Percentiles rank a stretch among this genome's conserved stretches.
Conservation (phyloP, 2,797 vertebrate genomes). For the Coregonus sp. region DNA sequence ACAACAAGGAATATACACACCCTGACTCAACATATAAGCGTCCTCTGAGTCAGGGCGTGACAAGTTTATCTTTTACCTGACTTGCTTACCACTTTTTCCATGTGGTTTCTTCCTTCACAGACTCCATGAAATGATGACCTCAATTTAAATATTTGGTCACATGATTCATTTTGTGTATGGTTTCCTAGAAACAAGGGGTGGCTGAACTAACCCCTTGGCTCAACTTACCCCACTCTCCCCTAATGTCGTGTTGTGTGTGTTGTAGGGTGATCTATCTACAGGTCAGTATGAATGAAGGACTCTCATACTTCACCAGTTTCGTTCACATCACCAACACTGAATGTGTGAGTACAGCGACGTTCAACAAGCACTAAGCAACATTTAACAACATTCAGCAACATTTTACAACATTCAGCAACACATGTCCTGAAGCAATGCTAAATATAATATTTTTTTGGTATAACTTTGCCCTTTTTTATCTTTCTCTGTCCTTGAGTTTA, state of each 20-base stretch:
- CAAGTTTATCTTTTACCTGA: no score
- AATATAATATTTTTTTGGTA: slow-evolving; percentile 31
- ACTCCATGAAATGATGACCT: no score
- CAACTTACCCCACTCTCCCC: no score
- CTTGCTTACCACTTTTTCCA: neutral
- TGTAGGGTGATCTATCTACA: slow-evolving; percentile 86
- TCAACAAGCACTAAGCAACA: neutral
- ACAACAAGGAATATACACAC: no score
- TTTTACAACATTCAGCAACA: neutral
- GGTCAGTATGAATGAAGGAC: slow-evolving; percentile 91
- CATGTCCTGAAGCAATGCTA: neutral
- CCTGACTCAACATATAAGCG: no score
- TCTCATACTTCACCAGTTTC: slow-evolving; percentile 87
- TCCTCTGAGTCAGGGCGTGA: no score
- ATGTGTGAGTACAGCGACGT: slow-evolving; percentile 78
- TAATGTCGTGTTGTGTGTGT: slow-evolving; percentile 43
- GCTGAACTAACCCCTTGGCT: neutral
- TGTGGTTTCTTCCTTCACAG: neutral
- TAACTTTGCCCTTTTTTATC: no score
- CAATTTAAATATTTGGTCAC: no score
- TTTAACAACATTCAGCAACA: neutral
- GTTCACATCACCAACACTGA: slow-evolving; percentile 85
- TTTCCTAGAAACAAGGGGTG: neutral
- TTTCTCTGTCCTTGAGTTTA: no score
- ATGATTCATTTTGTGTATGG: no score